A percentile compares a stretch with the other conserved stretches of the same genome.
Evolutionary conservation across 1,140 invertebrate genomes (phyloP).

Genomic region (Macrosteles quadrilineatus): DNA sequence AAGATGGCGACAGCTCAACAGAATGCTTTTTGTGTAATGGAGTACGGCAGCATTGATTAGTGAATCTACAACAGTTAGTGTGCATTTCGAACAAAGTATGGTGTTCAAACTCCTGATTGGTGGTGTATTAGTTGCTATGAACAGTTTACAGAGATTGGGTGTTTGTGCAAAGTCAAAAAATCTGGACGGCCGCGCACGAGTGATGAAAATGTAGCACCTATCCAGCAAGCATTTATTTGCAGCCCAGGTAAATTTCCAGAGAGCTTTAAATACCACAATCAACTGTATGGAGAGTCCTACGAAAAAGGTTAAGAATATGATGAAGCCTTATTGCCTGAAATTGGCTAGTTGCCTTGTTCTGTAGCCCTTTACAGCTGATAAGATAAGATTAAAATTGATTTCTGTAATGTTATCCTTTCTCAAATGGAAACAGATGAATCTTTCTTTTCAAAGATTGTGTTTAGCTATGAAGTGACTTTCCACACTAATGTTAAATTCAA

Average conservation of each 20-base stretch:
- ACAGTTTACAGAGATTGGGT: slow-evolving; percentile 17
- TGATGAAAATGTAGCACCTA: slow-evolving; percentile 21
- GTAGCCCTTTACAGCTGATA: no score
- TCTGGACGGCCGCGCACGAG: slow-evolving; percentile 22
- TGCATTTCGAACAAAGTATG: no score
- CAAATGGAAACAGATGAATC: background rate
- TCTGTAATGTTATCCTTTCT: no score
- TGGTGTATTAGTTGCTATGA: slow-evolving; percentile 21
- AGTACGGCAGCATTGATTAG: slow-evolving; percentile 5
- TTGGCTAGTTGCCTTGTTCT: no score
- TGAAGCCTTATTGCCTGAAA: no score
- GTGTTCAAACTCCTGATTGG: slow-evolving; percentile 12
- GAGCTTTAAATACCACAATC: no score
- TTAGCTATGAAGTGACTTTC: slow-evolving; percentile 18
- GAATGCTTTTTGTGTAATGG: no score
- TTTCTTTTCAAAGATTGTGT: slow-evolving; percentile 13
- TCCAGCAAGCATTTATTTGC: slow-evolving; percentile 22
- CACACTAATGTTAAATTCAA: slow-evolving; percentile 20
- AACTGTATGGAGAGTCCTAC: no score
- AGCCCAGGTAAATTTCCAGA: slow-evolving; percentile 2
- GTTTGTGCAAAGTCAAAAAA: slow-evolving; percentile 27
- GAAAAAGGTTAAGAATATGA: no score
- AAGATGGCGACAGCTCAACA: no score
- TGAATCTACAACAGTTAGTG: background rate
- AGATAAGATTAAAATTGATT: no score